Evolutionary conservation across 2,797 vertebrate species (phyloP).

Genomic region (Mormyrops boulengeri): DNA sequence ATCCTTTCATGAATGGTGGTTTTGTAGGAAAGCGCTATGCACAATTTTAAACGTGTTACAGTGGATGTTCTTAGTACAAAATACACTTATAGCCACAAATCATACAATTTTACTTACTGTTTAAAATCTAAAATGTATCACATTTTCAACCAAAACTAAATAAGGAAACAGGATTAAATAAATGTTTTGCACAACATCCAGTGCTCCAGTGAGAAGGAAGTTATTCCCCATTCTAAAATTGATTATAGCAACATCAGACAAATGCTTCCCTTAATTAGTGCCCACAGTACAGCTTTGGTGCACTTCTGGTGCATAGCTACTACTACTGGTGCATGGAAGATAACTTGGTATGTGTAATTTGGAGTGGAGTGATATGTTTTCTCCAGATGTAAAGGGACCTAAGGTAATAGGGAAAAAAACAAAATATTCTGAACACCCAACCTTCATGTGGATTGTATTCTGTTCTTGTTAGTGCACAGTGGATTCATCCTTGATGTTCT

Average conservation of each 20-base stretch:
- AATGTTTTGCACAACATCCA: not conserved
- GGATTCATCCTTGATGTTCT: not conserved
- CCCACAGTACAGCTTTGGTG: not conserved
- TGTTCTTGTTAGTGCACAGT: not conserved
- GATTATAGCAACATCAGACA: not conserved
- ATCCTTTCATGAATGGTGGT: not conserved
- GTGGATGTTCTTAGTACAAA: not conserved
- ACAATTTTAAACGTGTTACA: not conserved
- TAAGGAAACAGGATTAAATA: not conserved
- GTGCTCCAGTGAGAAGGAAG: not conserved
- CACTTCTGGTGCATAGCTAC: not conserved
- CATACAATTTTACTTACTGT: not conserved
- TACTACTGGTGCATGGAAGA: not conserved
- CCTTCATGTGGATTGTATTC: not conserved
- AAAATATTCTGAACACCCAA: not conserved
- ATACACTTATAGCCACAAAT: not conserved
- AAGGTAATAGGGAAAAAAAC: not conserved
- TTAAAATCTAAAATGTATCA: not conserved
- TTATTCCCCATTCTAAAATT: not conserved
- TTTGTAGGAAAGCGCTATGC: not conserved
- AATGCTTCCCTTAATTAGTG: not conserved
- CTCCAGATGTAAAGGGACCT: not conserved
- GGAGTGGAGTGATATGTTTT: not conserved
- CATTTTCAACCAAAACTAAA: not conserved
- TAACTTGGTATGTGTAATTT: not conserved